phyloP scores from a whole-genome alignment of 2,888 invertebrate species.

The Leucania comma region DNA sequence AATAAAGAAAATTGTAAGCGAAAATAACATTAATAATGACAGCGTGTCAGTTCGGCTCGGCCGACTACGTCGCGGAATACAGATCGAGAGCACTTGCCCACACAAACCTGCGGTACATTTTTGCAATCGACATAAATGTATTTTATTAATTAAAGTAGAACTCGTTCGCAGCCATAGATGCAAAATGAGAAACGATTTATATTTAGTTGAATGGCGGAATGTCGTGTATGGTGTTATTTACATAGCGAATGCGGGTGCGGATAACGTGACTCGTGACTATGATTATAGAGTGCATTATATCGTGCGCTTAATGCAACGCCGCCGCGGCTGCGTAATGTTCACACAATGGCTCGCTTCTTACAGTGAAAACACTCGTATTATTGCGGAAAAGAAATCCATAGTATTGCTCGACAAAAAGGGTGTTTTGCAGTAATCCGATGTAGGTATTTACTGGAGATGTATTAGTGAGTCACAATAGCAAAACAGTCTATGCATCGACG shows the following conservation, averaged over 20 bases:
- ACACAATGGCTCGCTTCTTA: conserved; percentile 78
- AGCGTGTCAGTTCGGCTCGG: conserved; percentile 51
- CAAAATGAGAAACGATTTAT: conserved; percentile 73
- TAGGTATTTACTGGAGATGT: conserved; percentile 24
- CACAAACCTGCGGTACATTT: conserved; percentile 68
- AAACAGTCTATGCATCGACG: conserved; percentile 55
- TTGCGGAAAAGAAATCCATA: conserved; percentile 78
- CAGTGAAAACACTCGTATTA: conserved; percentile 77
- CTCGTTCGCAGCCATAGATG: conserved; percentile 62
- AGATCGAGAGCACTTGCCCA: conserved; percentile 69
- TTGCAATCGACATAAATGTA: conserved; percentile 70
- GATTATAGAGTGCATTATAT: conserved; percentile 83
- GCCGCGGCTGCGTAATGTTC: conserved; percentile 78
- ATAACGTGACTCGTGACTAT: conserved; percentile 82
- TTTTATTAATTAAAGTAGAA: conserved; percentile 69
- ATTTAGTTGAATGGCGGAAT: conserved; percentile 73
- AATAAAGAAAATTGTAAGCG: conserved; percentile 65
- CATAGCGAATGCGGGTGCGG: conserved; percentile 80
- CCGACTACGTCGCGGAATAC: conserved; percentile 57
- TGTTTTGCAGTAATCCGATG: conserved; percentile 43
- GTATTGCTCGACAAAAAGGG: conserved; percentile 65
- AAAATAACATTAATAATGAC: conserved; percentile 68
- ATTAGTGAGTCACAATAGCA: conserved; percentile 23
- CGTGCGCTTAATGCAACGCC: conserved; percentile 82
- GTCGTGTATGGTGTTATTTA: conserved; percentile 83